Evolutionary conservation across 1,140 invertebrate species (phyloP), one percentile per base, ranked within the genome.

Genomic region (Uloborus diversus): DNA sequence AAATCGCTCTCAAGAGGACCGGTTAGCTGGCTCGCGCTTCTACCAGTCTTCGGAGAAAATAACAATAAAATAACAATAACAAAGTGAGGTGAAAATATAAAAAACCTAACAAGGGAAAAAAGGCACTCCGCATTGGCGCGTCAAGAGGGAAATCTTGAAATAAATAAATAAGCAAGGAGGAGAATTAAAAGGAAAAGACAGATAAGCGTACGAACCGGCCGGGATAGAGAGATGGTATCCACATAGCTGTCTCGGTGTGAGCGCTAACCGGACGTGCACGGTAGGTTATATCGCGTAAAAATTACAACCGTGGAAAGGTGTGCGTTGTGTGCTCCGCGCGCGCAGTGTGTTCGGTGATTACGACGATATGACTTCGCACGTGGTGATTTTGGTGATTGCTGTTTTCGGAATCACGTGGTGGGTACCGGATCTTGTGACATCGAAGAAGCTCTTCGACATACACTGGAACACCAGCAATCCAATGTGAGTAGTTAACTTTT

Each of bases 391-490:
- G 56, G n/a, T 65, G 73, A 37, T 65, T 20, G 32, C 32, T 28
- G n/a, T 76, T 13, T 20, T 76, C 4, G 73, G 61, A 25, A 28
- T 76, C 49, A 56, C 49, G 47, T 76, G 42, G 73, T 3, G 64
- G 42, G 28, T 65, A 37, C 73, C 73, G 47, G 73, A 76, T 35
- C 61, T 76, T 42, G 73, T 42, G 47, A 65, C 37, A 4, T 76
- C 73, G 3, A 76, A 76, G 73, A 76, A 76, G 32, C 53, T 76
- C 1, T 76, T 76, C 59, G 73, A 76, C 47, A 76, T 76, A 0
- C 61, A 76, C 49, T 76, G 73, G 73, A 76, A 76, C 73, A 76
- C 73, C 73, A 76, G 20, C 37, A 76, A 76, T 37, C 73, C 73
- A 37, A 76, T 76, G 73, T 76, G 73, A 76, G 73, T 76, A 64